phyloP scores from a whole-genome alignment of 2,113 vertebrate species.

The Seriola dumerili region DNA sequence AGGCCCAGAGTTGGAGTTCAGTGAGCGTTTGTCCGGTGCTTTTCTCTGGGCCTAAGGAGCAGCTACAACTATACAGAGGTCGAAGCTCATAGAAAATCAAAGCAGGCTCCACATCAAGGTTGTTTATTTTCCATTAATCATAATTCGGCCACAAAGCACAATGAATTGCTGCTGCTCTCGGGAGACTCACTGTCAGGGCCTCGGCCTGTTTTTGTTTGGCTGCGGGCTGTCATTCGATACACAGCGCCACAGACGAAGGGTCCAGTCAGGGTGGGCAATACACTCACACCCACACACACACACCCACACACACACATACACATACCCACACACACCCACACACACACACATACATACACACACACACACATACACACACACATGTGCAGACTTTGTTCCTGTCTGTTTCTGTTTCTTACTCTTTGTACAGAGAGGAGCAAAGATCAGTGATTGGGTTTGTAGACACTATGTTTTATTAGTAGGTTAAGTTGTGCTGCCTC shows the following conservation, averaged over 20 bases:
- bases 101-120: slow-evolving; percentile 59
- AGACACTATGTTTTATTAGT: slow-evolving; percentile 41
- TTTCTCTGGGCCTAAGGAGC: slow-evolving; percentile 55
- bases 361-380: slow-evolving; percentile 1
- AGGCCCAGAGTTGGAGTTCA: slow-evolving; percentile 37
- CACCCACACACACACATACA: neutral
- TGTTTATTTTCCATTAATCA: slow-evolving; percentile 78
- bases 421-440: slow-evolving; percentile 30
- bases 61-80: slow-evolving; percentile 29
- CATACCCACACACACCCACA: neutral
- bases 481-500: slow-evolving; percentile 1
- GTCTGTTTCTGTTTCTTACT: slow-evolving; percentile 24
- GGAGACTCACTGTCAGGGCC: slow-evolving; percentile 45
- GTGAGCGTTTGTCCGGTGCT: slow-evolving; percentile 22
- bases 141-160: slow-evolving; percentile 72
- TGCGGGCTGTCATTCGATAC: slow-evolving; percentile 35
- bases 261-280: slow-evolving; percentile 27
- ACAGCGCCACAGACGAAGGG: slow-evolving; percentile 19
- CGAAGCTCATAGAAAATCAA: slow-evolving; percentile 62
- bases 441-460: slow-evolving; percentile 22
- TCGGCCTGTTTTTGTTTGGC: slow-evolving; percentile 51
- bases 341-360: neutral
- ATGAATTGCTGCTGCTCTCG: slow-evolving; percentile 48
- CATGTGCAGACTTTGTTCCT: slow-evolving; percentile 9
- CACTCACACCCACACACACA: neutral